phyloP scores from a whole-genome alignment of 2,113 vertebrate genomes.

The Xenopus laevis region DNA sequence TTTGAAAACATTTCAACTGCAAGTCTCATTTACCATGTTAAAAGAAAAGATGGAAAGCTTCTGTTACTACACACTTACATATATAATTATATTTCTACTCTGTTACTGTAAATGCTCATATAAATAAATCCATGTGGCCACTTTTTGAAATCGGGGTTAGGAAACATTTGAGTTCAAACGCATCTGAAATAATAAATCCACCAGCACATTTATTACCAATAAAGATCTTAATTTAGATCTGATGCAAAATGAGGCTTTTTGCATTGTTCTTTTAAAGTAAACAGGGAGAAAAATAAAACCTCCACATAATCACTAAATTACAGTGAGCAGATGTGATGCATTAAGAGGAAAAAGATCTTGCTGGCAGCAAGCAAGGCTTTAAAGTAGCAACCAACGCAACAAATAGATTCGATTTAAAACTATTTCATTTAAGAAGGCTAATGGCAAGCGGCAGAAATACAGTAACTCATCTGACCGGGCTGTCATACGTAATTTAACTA shows the following conservation, averaged over 20 bases:
- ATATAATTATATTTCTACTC: too few relatives aligned
- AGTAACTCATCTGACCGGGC: conserved; percentile 55
- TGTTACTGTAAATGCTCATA: neutral
- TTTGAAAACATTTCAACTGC: neutral
- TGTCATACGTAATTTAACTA: conserved; percentile 55
- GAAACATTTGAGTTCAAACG: neutral
- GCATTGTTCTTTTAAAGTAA: conserved; percentile 55
- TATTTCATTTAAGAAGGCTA: conserved; percentile 55
- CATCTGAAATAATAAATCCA: conserved; percentile 8
- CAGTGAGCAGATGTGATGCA: conserved; percentile 65
- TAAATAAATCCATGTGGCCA: neutral
- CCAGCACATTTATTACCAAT: neutral
- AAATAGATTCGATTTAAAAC: conserved; percentile 59
- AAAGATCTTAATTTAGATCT: conserved; percentile 44
- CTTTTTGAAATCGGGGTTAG: too few relatives aligned
- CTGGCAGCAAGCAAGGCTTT: conserved; percentile 55
- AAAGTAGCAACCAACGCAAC: conserved; percentile 54
- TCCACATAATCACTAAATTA: conserved; percentile 60
- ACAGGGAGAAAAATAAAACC: conserved; percentile 51
- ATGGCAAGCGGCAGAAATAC: conserved; percentile 57
- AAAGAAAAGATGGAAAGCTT: too few relatives aligned
- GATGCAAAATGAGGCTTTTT: conserved; percentile 50
- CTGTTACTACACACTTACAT: too few relatives aligned
- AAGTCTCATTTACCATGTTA: too few relatives aligned
- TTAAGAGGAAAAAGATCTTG: conserved; percentile 53